phyloP scores from a whole-genome alignment of 2,797 vertebrate species.

The Anabacerthia variegaticeps region DNA sequence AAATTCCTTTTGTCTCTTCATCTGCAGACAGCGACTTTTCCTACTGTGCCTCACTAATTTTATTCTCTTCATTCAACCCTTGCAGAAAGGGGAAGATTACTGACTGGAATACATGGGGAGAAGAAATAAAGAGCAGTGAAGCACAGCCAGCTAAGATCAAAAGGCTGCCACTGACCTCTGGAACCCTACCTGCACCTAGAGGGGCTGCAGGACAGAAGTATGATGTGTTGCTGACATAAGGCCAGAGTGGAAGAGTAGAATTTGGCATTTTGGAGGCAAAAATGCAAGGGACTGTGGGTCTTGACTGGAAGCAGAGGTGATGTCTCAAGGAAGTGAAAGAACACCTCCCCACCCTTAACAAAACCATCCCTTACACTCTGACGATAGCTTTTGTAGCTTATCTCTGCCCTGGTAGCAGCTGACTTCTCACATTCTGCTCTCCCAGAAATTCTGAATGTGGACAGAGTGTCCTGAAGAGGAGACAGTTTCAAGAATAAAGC shows the following conservation, averaged over 20 bases:
- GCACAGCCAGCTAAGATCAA: not conserved
- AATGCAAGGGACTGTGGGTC: not conserved
- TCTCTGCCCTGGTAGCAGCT: not conserved
- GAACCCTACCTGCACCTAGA: not conserved
- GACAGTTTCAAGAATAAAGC: not conserved
- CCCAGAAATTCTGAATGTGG: not conserved
- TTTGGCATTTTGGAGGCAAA: not conserved
- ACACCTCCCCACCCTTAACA: not conserved
- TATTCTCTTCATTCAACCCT: not conserved
- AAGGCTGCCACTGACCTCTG: not conserved
- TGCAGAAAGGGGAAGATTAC: not conserved
- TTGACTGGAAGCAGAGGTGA: not conserved
- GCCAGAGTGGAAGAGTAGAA: not conserved
- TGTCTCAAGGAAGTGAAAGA: not conserved
- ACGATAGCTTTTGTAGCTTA: fast-evolving
- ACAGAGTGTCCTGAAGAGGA: not conserved
- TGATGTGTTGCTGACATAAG: not conserved
- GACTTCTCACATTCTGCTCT: not conserved
- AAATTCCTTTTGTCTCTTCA: constrained; percentile 23
- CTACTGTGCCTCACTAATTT: constrained; percentile 5
- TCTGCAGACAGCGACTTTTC: not conserved
- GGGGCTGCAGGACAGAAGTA: not conserved
- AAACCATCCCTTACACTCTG: not conserved
- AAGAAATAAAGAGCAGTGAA: not conserved
- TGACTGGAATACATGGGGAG: not conserved